A percentile compares a stretch with the other conserved stretches of the same genome.
Evolutionary conservation across 2,888 invertebrate species (phyloP).

Genomic region (Polia nebulosa): DNA sequence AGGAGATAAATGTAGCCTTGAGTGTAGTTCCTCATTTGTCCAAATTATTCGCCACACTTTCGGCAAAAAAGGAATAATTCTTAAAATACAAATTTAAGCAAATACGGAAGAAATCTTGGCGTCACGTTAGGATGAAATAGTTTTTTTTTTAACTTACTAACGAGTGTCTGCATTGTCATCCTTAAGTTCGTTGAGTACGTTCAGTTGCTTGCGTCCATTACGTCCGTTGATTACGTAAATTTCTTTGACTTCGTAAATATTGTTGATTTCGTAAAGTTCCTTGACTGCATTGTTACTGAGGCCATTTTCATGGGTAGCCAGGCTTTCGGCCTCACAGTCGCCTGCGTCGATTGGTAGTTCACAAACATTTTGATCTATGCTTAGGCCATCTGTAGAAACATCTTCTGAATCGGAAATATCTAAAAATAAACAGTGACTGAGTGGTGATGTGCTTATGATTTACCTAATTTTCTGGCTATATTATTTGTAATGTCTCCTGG

Average conservation of each 20-base stretch:
- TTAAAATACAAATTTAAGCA: no score
- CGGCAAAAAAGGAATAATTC: no score
- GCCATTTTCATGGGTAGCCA: not conserved
- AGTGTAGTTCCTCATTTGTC: no score
- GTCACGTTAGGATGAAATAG: no score
- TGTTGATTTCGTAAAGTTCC: not conserved
- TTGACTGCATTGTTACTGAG: not conserved
- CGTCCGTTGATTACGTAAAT: not conserved
- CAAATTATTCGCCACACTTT: no score
- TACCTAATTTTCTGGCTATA: no score
- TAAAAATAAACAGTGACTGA: not conserved
- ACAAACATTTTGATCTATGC: not conserved
- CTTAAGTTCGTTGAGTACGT: not conserved
- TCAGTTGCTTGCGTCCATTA: not conserved
- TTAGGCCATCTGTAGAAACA: no score
- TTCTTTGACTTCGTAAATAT: not conserved
- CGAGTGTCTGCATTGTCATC: not conserved
- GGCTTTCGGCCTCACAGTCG: conserved; percentile 3
- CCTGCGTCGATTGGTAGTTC: conserved; percentile 11
- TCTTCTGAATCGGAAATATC: not conserved
- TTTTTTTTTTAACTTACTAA: conserved; percentile 14
- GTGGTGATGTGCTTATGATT: no score
- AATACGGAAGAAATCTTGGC: no score
- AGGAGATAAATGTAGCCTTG: no score
- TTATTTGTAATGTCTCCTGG: no score